phyloP scores from a whole-genome alignment of 2,797 vertebrate species.

The Sebastes trivittatus region DNA sequence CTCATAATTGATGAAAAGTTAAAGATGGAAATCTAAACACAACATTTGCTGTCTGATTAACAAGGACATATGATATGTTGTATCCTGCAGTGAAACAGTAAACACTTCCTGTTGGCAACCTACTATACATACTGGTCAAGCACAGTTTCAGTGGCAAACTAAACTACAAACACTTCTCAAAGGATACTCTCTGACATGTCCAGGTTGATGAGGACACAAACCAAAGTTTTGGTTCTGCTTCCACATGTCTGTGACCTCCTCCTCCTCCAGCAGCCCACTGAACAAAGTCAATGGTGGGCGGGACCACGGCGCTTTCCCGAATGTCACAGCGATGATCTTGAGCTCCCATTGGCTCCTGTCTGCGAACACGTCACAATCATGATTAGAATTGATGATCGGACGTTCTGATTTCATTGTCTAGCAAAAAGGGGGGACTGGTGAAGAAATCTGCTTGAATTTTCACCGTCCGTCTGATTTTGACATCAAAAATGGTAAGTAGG shows the following conservation, averaged over 20 bases:
- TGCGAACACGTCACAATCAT: conserved; percentile 96
- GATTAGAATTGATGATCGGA: conserved; percentile 99
- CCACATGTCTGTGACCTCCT: conserved; percentile 73
- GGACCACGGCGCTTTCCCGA: conserved; percentile 72
- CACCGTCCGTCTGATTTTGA: conserved; percentile 78
- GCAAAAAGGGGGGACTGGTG: conserved; percentile 87
- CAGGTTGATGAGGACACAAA: not conserved
- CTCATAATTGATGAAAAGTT: no score
- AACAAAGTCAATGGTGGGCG: conserved; percentile 84
- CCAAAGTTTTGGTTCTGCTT: conserved; percentile 27
- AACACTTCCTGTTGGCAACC: not conserved
- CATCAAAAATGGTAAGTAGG: conserved; percentile 78
- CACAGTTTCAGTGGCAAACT: not conserved
- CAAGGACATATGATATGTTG: not conserved
- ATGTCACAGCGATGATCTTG: conserved; percentile 89
- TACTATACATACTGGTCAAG: not conserved
- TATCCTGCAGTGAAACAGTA: not conserved
- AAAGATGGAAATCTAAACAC: no score
- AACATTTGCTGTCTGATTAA: not conserved
- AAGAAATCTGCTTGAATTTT: conserved; percentile 93
- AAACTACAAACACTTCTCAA: not conserved
- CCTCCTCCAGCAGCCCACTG: conserved; percentile 57
- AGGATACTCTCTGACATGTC: not conserved
- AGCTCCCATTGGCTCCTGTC: conserved; percentile 91
- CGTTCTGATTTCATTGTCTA: conserved; percentile 99